Percentiles rank a stretch among this genome's conserved stretches.
Conservation (phyloP, 2,888 invertebrate species). For the Vesta saturnalis region DNA sequence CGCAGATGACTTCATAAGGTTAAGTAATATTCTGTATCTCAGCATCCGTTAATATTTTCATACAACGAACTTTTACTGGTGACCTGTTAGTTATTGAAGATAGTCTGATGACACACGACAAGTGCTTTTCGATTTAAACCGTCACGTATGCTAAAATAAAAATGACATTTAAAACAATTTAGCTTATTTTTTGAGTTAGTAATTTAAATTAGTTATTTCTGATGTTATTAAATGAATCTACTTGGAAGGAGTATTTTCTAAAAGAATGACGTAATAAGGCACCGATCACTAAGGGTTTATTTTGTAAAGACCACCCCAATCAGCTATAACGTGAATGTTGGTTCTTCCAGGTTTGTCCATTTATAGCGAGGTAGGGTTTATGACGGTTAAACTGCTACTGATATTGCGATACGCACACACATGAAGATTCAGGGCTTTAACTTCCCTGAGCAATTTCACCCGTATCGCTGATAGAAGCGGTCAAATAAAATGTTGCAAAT, state of each 20-base stretch:
- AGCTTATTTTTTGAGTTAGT: conserved; percentile 40
- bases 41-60: background rate
- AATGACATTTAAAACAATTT: conserved; percentile 45
- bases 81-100: conserved; percentile 32
- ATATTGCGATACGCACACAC: conserved; percentile 46
- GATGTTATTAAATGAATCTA: conserved; percentile 20
- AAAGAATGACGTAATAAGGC: conserved; percentile 37
- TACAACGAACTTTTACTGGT: background rate
- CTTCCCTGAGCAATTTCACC: conserved; percentile 37
- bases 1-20: conserved; percentile 25
- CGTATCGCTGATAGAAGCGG: conserved; percentile 41
- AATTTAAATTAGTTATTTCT: conserved; percentile 24
- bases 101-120: conserved; percentile 38
- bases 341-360: conserved; percentile 43
- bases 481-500: conserved; percentile 41
- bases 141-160: conserved; percentile 43
- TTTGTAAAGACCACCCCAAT: conserved; percentile 39
- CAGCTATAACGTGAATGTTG: conserved; percentile 40
- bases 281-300: conserved; percentile 36
- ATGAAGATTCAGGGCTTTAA: conserved; percentile 40
- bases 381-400: conserved; percentile 46
- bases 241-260: conserved; percentile 24
- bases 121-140: conserved; percentile 30
- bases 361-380: conserved; percentile 46
- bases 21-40: conserved; percentile 25